phyloP scores from a whole-genome alignment of 2,797 vertebrate genomes.

The Poecilia gillii region DNA sequence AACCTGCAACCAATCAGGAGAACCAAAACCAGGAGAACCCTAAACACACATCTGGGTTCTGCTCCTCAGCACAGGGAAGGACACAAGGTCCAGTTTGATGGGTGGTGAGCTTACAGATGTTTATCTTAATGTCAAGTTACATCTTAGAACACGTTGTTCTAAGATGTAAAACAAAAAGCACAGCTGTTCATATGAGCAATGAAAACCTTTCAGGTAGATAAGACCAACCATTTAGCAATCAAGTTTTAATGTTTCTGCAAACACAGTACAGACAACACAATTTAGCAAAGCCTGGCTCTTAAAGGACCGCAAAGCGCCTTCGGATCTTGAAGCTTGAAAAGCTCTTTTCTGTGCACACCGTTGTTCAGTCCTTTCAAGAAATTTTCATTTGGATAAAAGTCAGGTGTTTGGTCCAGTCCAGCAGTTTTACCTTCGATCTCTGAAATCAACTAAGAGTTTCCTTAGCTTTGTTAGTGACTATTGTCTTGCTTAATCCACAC shows the following conservation, averaged over 20 bases:
- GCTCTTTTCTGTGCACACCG: not conserved
- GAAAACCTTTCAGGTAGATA: not conserved
- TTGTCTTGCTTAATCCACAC: not conserved
- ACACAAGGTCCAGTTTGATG: not conserved
- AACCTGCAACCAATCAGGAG: conserved; percentile 14
- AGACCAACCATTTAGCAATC: not conserved
- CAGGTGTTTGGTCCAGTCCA: too few species aligned
- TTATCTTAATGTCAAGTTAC: not conserved
- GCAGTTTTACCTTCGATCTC: not conserved
- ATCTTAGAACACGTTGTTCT: not conserved
- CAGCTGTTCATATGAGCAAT: not conserved
- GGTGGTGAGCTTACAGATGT: not conserved
- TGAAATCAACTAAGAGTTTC: not conserved
- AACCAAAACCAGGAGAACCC: conserved; percentile 32
- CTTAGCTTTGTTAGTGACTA: not conserved
- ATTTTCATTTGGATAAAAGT: too few species aligned
- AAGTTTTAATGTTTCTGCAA: not conserved
- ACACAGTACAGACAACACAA: not conserved
- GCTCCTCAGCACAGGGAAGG: not conserved
- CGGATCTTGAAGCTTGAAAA: not conserved
- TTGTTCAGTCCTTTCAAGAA: not conserved
- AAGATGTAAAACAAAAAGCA: not conserved
- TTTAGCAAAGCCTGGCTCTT: not conserved
- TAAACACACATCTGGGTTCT: conserved; percentile 31
- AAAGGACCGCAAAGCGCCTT: not conserved